A percentile compares a stretch with the other conserved stretches of the same genome.
Conservation (phyloP, 2,113 vertebrate genomes). For the Pantherophis guttatus region DNA sequence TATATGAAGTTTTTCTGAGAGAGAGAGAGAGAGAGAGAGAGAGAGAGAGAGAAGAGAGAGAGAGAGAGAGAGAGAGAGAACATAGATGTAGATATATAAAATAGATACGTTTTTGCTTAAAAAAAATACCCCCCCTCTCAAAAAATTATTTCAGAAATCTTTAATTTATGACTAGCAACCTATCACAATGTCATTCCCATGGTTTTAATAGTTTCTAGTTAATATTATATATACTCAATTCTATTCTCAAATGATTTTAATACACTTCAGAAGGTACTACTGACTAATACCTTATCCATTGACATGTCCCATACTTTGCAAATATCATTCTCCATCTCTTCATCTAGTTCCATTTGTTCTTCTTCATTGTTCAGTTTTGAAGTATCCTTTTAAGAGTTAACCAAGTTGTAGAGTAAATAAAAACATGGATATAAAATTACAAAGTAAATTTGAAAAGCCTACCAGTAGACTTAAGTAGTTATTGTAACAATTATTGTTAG, state of each 20-base stretch:
- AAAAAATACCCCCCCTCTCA: not conserved
- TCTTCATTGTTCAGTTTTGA: conserved; percentile 50
- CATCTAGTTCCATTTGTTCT: conserved; percentile 73
- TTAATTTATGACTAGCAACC: not conserved
- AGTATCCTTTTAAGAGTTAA: conserved; percentile 70
- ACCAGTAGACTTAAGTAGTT: not conserved
- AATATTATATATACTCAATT: not conserved
- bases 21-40: no score
- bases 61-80: no score
- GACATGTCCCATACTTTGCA: conserved; percentile 99
- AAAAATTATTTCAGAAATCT: not conserved
- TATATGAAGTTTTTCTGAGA: no score
- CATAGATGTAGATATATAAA: not conserved
- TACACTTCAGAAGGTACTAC: not conserved
- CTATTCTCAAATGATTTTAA: not conserved
- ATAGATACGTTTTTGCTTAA: not conserved
- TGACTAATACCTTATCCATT: conserved; percentile 85
- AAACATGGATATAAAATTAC: not conserved
- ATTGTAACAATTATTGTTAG: not conserved
- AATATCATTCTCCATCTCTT: conserved; percentile 89
- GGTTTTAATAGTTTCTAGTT: not conserved
- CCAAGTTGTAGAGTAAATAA: conserved; percentile 66
- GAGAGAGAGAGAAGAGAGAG: no score
- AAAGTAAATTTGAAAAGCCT: not conserved
- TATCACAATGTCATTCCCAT: not conserved